Evolutionary conservation across 1,140 invertebrate species (phyloP), one percentile per base, ranked within the genome.

Genomic region (Lepidurus arcticus): DNA sequence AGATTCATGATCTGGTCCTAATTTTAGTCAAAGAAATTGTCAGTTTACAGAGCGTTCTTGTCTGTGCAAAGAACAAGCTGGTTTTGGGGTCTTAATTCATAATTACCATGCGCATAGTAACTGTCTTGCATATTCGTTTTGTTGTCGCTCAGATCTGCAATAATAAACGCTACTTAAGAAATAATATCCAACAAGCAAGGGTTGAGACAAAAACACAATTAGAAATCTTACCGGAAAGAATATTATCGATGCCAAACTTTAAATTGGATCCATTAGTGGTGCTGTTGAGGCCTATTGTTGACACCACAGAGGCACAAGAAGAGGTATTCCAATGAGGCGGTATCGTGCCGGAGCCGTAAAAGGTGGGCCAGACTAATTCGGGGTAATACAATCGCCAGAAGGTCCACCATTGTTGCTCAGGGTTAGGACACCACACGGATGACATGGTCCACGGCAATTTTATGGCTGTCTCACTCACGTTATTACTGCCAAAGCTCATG

Each of bases 361-460:
- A 65, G 53, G 53, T 65, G 53, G 53, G 53, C 53, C 53, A 65
- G 53, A 65, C 53, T 16, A 65, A 65, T 65, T 65, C 53, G 53
- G 53, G 53, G 53, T 65, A 65, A 4, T 65, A 65, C 6, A 65
- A 21, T 65, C 53, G 16, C 53, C 53, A 65, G 13, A 65, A 65
- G 53, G 53, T 65, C 53, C 53, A 65, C 53, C 53, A 65, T 65
- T 65, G 53, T 65, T 65, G 53, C 53, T 65, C 53, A 65, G 53
- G 53, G 53, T 65, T 65, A 13, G n/a, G 53, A 16, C 16, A 65
- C 53, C 53, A 65, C 53, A 65, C 8, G 13, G 53, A 65, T 11
- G 53, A 9, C 13, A 65, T 65, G 53, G 53, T n/a, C 53, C 53
- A 65, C 53, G 53, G 53, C 13, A 65, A 9, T 65, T 65, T 65